Evolutionary conservation across 2,797 vertebrate genomes (phyloP).

Genomic region (Jordanella pulchra): DNA sequence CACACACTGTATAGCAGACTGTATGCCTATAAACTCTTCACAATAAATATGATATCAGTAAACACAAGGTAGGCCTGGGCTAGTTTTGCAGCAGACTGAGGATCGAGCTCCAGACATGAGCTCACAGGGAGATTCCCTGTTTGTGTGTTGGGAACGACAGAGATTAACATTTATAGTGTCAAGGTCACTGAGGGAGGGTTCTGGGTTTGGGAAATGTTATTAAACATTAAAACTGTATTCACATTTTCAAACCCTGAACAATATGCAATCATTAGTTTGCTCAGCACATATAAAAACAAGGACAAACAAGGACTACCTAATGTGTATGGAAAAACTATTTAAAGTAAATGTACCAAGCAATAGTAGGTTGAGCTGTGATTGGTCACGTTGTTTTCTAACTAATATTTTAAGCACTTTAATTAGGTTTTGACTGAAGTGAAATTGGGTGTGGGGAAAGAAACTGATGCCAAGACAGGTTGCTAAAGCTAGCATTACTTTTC

Average conservation of each 20-base stretch:
- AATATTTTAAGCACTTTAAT: conserved; percentile 4
- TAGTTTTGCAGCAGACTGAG: conserved; percentile 15
- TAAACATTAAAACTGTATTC: conserved; percentile 9
- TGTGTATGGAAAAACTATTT: not conserved
- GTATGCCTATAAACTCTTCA: too few relatives aligned
- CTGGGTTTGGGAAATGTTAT: conserved; percentile 12
- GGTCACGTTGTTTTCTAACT: not conserved
- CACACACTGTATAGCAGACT: too few relatives aligned
- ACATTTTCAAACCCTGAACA: not conserved
- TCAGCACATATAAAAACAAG: conserved; percentile 24
- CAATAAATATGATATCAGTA: not conserved
- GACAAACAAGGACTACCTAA: conserved; percentile 3
- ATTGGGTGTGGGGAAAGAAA: not conserved
- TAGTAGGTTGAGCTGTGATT: not conserved
- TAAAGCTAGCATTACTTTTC: not conserved
- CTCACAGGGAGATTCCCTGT: conserved; percentile 60
- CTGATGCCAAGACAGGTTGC: not conserved
- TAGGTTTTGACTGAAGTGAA: not conserved
- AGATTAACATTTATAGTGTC: conserved; percentile 39
- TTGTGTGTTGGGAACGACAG: conserved; percentile 27
- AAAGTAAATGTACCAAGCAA: not conserved
- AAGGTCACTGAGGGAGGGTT: conserved; percentile 35
- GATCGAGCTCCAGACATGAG: conserved; percentile 61
- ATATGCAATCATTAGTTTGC: conserved; percentile 23
- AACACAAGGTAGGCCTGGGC: not conserved